Evolutionary conservation across 1,140 invertebrate species (phyloP).

Genomic region (Eurosta solidaginis): DNA sequence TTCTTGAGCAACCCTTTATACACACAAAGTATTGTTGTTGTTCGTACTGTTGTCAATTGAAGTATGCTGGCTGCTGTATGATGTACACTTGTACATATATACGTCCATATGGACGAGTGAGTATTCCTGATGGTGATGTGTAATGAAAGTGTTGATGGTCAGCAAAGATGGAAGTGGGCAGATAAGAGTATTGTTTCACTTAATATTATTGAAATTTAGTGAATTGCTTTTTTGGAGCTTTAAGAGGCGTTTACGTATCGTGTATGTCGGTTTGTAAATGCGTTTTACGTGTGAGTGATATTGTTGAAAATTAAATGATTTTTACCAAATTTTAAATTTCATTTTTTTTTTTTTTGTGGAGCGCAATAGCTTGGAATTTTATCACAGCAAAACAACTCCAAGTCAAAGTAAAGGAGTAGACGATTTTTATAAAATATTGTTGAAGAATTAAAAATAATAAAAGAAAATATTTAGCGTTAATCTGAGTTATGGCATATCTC

Average conservation of each 20-base stretch:
- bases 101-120: background rate
- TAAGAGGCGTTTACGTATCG: too few species aligned
- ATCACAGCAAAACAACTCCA: background rate
- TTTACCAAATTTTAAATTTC: background rate
- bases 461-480: too few species aligned
- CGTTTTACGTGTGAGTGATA: background rate
- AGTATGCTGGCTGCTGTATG: too few species aligned
- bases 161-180: constrained; percentile 13
- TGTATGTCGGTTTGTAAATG: background rate
- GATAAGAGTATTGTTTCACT: constrained; percentile 23
- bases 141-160: constrained; percentile 21
- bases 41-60: too few species aligned
- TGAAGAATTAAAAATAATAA: too few species aligned
- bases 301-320: background rate
- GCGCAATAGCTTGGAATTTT: background rate
- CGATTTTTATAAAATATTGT: too few species aligned
- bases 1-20: too few species aligned
- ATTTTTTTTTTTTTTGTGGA: background rate
- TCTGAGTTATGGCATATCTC: too few species aligned
- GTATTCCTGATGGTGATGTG: constrained; percentile 1
- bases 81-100: background rate
- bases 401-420: too few species aligned
- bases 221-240: too few species aligned
- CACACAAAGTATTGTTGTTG: too few species aligned
- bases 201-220: background rate